These are phyloP conservation scores for Scomber scombrus DNA, from an alignment of 2,113 vertebrate species.

Conservation along the genomic window DNA sequence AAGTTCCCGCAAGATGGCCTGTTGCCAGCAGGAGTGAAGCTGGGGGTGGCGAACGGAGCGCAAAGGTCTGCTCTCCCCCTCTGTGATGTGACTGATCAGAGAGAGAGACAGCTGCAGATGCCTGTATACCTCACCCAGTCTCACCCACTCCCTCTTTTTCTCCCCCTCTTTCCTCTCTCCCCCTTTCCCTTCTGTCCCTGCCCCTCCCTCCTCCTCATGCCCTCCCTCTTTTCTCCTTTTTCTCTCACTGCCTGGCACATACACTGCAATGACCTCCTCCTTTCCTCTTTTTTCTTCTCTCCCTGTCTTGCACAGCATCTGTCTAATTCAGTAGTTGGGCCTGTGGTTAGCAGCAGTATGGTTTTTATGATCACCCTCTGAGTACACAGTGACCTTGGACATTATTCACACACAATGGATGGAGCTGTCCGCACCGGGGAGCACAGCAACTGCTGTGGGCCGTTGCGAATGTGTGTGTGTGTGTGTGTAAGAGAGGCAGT, in stretches of 20 bases:
- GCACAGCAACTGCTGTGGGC: conserved; percentile 66
- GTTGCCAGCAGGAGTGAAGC: conserved; percentile 30
- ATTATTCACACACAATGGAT: conserved; percentile 83
- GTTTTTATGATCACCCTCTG: conserved; percentile 83
- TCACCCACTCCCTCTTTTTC: background rate
- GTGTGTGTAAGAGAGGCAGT: conserved; percentile 5
- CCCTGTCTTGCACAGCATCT: conserved; percentile 64
- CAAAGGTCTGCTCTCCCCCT: conserved; percentile 33
- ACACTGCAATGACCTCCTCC: conserved; percentile 41
- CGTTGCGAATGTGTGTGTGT: conserved; percentile 11
- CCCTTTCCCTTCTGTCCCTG: conserved; percentile 6
- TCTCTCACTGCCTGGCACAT: background rate
- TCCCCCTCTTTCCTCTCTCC: background rate
- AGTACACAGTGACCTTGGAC: conserved; percentile 82
- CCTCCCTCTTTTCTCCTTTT: background rate
- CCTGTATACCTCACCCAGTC: conserved; percentile 1
- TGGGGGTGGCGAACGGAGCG: conserved; percentile 13
- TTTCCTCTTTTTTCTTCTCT: conserved; percentile 46
- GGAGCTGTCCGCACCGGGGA: conserved; percentile 76
- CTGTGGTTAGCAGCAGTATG: conserved; percentile 77
- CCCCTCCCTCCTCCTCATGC: background rate
- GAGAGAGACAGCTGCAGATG: conserved; percentile 19
- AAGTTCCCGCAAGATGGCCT: conserved; percentile 11
- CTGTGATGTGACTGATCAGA: conserved; percentile 48
- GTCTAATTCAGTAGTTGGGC: conserved; percentile 75